These are phyloP conservation scores for Tachina fera DNA, from an alignment of 2,888 invertebrate genomes.

Conservation along the genomic window DNA sequence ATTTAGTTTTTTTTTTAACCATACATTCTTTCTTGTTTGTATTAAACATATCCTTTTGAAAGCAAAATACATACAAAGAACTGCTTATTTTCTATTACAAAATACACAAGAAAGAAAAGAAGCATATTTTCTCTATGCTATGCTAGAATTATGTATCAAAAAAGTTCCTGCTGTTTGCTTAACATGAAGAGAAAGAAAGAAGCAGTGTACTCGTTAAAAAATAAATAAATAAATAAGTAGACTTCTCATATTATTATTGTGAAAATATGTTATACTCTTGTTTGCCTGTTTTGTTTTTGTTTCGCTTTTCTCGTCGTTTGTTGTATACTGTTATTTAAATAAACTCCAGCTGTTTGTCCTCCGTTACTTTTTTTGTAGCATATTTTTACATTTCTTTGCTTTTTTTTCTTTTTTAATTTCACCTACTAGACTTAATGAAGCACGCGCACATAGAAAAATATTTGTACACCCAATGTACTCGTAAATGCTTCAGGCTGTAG, in stretches of 20 bases:
- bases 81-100: too few species aligned
- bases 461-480: not conserved
- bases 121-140: too few species aligned
- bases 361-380: slow-evolving; percentile 3
- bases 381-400: not conserved
- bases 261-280: not conserved
- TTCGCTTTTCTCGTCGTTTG: not conserved
- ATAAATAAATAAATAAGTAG: too few species aligned
- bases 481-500: not conserved
- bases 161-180: not conserved
- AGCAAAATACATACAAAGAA: too few species aligned
- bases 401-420: not conserved
- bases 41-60: too few species aligned
- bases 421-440: slow-evolving; percentile 17
- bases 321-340: not conserved
- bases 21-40: too few species aligned
- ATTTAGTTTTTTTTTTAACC: too few species aligned
- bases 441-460: not conserved
- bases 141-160: too few species aligned
- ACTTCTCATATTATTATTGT: not conserved
- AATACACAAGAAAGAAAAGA: too few species aligned
- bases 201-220: not conserved
- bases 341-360: slow-evolving; percentile 19
- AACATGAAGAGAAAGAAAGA: not conserved
- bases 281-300: slow-evolving; percentile 21